These are phyloP conservation scores for Mesochorus sp. DNA, from an alignment of 2,888 invertebrate species.

Conservation along the genomic window DNA sequence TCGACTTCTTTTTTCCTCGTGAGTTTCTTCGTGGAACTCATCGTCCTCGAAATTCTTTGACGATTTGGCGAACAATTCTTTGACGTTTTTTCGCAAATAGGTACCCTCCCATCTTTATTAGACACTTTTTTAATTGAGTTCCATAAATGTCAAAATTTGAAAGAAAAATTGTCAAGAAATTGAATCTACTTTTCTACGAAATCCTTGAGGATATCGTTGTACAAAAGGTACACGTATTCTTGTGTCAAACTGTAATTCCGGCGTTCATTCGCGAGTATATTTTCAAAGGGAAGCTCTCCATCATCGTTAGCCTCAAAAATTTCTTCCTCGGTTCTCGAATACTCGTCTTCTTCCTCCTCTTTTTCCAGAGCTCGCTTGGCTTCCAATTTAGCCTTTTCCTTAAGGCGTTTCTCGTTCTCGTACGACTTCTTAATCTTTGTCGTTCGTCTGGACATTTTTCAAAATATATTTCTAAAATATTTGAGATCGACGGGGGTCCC, in stretches of 20 bases:
- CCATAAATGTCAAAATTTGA: background rate
- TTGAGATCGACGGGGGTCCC: background rate
- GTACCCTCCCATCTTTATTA: constrained; percentile 63
- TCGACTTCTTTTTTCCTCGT: background rate
- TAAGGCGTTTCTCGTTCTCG: constrained; percentile 36
- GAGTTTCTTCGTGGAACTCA: background rate
- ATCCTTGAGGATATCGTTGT: constrained; percentile 65
- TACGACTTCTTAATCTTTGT: constrained; percentile 9
- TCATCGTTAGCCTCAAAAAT: background rate
- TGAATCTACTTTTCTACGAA: constrained; percentile 66
- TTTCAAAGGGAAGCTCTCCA: constrained; percentile 43
- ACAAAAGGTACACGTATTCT: constrained; percentile 68
- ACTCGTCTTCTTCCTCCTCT: constrained; percentile 19
- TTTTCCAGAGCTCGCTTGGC: constrained; percentile 28
- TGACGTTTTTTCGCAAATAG: constrained; percentile 52
- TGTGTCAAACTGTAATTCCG: constrained; percentile 64
- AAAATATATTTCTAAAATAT: background rate
- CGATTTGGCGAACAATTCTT: background rate
- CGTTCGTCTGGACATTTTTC: constrained; percentile 18
- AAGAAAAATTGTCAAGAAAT: background rate
- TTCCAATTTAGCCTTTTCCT: constrained; percentile 31
- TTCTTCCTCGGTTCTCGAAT: constrained; percentile 5
- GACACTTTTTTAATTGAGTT: background rate
- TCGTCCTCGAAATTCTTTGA: constrained; percentile 1
- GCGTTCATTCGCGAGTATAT: constrained; percentile 66